phyloP scores from a whole-genome alignment of 2,113 vertebrate genomes.

The Spilogale gracilis region DNA sequence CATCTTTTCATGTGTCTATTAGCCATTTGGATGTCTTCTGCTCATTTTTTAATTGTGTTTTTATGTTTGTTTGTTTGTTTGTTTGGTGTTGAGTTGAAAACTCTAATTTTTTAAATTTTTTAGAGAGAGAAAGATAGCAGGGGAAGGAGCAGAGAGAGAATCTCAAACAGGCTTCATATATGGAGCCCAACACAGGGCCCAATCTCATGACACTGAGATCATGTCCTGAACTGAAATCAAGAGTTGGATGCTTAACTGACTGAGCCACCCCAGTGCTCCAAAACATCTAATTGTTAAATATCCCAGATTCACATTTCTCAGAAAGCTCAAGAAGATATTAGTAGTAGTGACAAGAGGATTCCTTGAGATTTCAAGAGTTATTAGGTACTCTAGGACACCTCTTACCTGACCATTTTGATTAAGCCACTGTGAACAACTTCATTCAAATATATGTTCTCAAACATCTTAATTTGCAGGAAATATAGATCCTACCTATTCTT shows the following conservation, averaged over 20 bases:
- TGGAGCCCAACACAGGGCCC: not conserved
- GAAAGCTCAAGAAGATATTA: not conserved
- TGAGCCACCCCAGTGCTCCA: not conserved
- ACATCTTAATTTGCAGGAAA: not conserved
- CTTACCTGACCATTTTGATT: not conserved
- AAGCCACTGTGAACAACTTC: not conserved
- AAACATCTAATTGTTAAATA: not conserved
- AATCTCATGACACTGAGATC: not conserved
- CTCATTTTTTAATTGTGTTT: no score
- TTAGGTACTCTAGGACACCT: not conserved
- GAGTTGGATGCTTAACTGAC: not conserved
- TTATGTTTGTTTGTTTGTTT: no score
- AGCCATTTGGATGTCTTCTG: not conserved
- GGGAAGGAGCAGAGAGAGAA: not conserved
- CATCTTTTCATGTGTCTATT: not conserved
- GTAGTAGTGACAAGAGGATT: not conserved
- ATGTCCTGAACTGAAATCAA: not conserved
- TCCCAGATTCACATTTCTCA: not conserved
- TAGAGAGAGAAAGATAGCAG: not conserved
- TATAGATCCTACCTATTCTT: slow-evolving; percentile 86
- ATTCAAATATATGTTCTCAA: not conserved
- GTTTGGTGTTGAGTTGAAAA: not conserved
- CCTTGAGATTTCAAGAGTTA: not conserved
- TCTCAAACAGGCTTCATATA: not conserved
- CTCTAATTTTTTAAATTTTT: no score